Percentiles rank a stretch among this genome's conserved stretches.
Conservation (phyloP, 2,888 invertebrate genomes). For the Deladenus siricidicola region DNA sequence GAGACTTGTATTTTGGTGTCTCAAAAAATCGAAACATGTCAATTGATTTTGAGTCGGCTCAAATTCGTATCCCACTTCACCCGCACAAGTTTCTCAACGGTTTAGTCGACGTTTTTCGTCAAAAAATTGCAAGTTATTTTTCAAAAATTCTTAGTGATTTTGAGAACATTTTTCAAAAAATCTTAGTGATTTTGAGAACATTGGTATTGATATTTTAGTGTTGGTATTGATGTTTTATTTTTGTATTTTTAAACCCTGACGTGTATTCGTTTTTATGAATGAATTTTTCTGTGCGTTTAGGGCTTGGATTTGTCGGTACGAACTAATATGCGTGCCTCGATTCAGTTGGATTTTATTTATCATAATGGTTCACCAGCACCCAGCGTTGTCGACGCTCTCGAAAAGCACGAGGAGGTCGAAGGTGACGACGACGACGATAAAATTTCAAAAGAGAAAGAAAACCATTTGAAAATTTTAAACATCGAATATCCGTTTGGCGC, state of each 20-base stretch:
- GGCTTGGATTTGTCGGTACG: neutral
- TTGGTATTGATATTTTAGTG: no score
- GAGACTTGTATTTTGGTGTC: constrained; percentile 70
- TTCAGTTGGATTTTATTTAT: constrained; percentile 18
- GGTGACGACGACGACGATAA: neutral
- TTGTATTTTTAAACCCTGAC: no score
- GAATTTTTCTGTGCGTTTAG: neutral
- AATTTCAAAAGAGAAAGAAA: constrained; percentile 9
- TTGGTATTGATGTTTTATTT: no score
- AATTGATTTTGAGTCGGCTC: constrained; percentile 80
- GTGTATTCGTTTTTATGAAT: no score
- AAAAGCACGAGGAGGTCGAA: neutral
- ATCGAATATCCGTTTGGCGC: constrained; percentile 10
- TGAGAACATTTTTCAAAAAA: neutral
- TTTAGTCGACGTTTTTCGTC: constrained; percentile 77
- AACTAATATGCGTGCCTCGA: neutral
- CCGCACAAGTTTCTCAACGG: constrained; percentile 72
- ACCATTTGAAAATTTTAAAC: neutral
- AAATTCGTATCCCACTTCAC: constrained; percentile 70
- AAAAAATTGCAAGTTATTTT: constrained; percentile 63
- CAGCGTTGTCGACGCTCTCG: constrained; percentile 1
- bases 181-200: neutral
- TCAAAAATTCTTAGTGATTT: neutral
- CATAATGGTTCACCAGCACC: constrained; percentile 12
- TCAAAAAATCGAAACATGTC: constrained; percentile 69